phyloP scores from a whole-genome alignment of 2,113 vertebrate genomes.

The Pollimyrus isidori region DNA sequence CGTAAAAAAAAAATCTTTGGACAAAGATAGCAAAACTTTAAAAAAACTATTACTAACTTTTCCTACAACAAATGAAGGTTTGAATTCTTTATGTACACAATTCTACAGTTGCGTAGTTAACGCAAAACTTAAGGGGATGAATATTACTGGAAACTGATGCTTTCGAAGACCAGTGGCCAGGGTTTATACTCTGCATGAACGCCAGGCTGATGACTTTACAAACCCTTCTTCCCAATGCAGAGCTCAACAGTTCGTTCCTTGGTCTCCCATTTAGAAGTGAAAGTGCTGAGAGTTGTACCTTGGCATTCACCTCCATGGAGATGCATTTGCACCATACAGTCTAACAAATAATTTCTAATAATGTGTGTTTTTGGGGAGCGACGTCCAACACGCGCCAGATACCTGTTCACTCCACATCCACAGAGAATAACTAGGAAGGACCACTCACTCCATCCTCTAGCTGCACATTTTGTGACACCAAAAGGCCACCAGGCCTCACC shows the following conservation, averaged over 20 bases:
- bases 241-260: background rate
- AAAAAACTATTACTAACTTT: background rate
- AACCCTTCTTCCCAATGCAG: background rate
- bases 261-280: background rate
- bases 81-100: background rate
- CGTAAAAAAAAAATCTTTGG: slow-evolving; percentile 34
- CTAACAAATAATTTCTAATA: background rate
- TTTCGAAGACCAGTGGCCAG: background rate
- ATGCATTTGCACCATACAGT: background rate
- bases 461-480: background rate
- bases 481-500: background rate
- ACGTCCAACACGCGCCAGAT: background rate
- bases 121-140: background rate
- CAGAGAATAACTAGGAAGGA: background rate
- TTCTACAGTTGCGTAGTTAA: background rate
- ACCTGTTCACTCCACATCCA: background rate
- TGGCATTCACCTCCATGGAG: background rate
- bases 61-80: background rate
- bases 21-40: background rate
- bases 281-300: background rate
- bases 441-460: background rate
- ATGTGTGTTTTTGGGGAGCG: background rate
- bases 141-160: background rate
- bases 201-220: background rate
- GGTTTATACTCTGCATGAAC: background rate